Evolutionary conservation across 2,797 vertebrate species (phyloP).

Genomic region (Notolabrus celidotus): DNA sequence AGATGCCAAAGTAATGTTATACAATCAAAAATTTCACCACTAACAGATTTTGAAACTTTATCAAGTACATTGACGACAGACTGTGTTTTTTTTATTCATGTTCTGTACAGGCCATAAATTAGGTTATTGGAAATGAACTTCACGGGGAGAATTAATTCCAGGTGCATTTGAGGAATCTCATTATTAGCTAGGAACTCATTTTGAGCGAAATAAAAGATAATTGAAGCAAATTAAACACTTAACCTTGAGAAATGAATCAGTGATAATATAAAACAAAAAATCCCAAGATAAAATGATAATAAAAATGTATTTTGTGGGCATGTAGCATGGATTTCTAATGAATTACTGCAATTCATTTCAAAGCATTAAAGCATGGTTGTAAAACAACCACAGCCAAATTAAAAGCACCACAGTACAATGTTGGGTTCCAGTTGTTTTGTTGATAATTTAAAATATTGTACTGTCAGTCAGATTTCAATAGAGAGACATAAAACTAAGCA

Average conservation of each 20-base stretch:
- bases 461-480: conserved; percentile 37
- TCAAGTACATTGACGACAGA: background rate
- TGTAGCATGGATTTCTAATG: conserved; percentile 30
- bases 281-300: conserved; percentile 10
- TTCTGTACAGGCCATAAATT: conserved; percentile 15
- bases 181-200: conserved; percentile 9
- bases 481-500: conserved; percentile 48
- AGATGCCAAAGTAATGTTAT: background rate
- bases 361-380: conserved; percentile 33
- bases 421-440: conserved; percentile 46
- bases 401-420: conserved; percentile 17
- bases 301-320: background rate
- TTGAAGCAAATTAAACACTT: conserved; percentile 29
- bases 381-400: conserved; percentile 44
- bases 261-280: conserved; percentile 9
- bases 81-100: background rate
- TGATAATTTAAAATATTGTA: conserved; percentile 48
- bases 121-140: background rate
- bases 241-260: conserved; percentile 24
- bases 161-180: conserved; percentile 8
- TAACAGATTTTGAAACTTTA: conserved; percentile 6
- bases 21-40: background rate
- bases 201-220: conserved; percentile 1
- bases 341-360: conserved; percentile 27
- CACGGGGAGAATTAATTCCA: conserved; percentile 32